Base-by-base conservation (phyloP, 2,888 invertebrate genomes). In the Galerucella calmariensis region DNA sequence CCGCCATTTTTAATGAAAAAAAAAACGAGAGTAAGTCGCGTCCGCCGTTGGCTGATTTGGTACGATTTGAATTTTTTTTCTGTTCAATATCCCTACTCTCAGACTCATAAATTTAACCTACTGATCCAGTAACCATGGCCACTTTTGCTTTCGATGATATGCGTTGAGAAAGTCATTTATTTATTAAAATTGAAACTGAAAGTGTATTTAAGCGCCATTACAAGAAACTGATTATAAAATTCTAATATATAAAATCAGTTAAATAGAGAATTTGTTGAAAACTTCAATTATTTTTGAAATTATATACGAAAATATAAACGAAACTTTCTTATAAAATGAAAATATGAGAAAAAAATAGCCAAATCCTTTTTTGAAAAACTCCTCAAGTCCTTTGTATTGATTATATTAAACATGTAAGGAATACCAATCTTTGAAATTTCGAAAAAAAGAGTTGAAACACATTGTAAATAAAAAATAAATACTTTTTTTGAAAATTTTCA, bases 101-200 rank as follows among this genome's bases (percentile, higher is more conserved):
- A 51, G 4, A 14, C n/a, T 2, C n/a, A 46, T 27, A 24, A 48
- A 53, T 72, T 71, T 75, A 70, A 89, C 91, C 91, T 85, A 91
- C 88, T 92, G 89, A 91, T 92, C 91, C 84, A 90, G 88, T 90
- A 91, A 88, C 89, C 89, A 88, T 89, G 88, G 88, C 88, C 85
- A 88, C 88, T 88, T 84, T 83, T 83, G 79, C 82, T 83, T 83
- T 84, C 83, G 81, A 87, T 84, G 69, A 73, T 69, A 63, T 58
- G 80, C 78, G 14, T 85, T 84, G 85, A 84, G 84, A 86, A 79
- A 67, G 69, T 74, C 8, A 74, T 59, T 74, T 69, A 70, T 74
- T 56, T 56, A 66, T 66, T 44, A n/a, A n/a, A n/a, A 69, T 63
- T 53, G 69, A 69, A 73, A 63, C 48, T 59, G 63, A 73, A 59